Evolutionary conservation across 1,140 invertebrate species (phyloP).

Genomic region (Galleria mellonella): DNA sequence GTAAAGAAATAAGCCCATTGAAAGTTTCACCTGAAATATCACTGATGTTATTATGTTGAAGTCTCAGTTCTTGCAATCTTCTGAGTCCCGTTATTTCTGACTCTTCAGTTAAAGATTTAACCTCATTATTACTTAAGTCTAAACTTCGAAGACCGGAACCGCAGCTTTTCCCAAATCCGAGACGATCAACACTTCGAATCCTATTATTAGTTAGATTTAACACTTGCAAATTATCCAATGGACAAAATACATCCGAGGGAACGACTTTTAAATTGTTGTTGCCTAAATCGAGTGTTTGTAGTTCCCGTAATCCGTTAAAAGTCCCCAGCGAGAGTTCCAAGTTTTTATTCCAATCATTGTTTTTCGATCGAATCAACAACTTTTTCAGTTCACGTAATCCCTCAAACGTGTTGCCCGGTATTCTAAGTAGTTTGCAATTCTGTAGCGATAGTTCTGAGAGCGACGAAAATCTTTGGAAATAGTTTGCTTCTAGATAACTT

Average conservation of each 20-base stretch:
- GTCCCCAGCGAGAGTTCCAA: slow-evolving; percentile 81
- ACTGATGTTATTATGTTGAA: slow-evolving; percentile 88
- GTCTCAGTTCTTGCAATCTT: slow-evolving; percentile 82
- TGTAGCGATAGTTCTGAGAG: slow-evolving; percentile 83
- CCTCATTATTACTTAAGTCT: slow-evolving; percentile 86
- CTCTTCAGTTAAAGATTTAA: slow-evolving; percentile 81
- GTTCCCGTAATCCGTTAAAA: slow-evolving; percentile 82
- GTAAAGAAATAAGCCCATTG: slow-evolving; percentile 82
- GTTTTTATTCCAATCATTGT: slow-evolving; percentile 84
- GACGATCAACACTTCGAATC: slow-evolving; percentile 81
- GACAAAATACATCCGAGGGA: slow-evolving; percentile 84
- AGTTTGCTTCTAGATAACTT: slow-evolving; percentile 82
- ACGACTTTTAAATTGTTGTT: slow-evolving; percentile 86
- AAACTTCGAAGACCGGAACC: slow-evolving; percentile 79
- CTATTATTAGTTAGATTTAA: slow-evolving; percentile 89
- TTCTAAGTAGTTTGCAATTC: slow-evolving; percentile 85
- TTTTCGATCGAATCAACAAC: slow-evolving; percentile 83
- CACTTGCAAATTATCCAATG: slow-evolving; percentile 84
- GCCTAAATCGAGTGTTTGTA: slow-evolving; percentile 85
- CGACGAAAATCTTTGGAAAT: slow-evolving; percentile 83
- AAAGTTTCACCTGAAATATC: slow-evolving; percentile 87
- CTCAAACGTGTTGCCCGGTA: slow-evolving; percentile 86
- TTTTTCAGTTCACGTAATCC: slow-evolving; percentile 84
- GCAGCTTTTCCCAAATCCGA: slow-evolving; percentile 80
- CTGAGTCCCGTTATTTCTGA: slow-evolving; percentile 82